Evolutionary conservation across 2,888 invertebrate genomes (phyloP).

Genomic region (Dione vanillae): DNA sequence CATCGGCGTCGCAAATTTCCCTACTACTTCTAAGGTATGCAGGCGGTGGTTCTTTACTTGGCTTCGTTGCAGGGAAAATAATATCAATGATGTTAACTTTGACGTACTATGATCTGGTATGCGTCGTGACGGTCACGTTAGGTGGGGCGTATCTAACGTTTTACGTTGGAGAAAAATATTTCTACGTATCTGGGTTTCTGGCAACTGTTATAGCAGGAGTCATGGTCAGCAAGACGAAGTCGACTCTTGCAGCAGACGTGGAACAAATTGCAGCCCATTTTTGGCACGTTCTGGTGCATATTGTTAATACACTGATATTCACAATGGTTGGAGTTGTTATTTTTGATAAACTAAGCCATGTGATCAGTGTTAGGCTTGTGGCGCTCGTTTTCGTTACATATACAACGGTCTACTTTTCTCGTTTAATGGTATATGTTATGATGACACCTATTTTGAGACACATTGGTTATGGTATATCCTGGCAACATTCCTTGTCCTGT

Average conservation of each 20-base stretch:
- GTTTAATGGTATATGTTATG: slow-evolving; percentile 73
- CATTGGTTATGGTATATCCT: slow-evolving; percentile 84
- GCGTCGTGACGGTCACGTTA: slow-evolving; percentile 68
- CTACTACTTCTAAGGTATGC: slow-evolving; percentile 68
- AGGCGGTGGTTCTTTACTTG: slow-evolving; percentile 69
- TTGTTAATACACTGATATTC: slow-evolving; percentile 84
- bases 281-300: slow-evolving; percentile 68
- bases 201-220: slow-evolving; percentile 71
- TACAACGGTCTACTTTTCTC: slow-evolving; percentile 78
- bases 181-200: slow-evolving; percentile 74
- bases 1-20: slow-evolving; percentile 62
- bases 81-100: slow-evolving; percentile 63
- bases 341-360: slow-evolving; percentile 76
- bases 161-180: slow-evolving; percentile 73
- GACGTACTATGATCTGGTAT: slow-evolving; percentile 70
- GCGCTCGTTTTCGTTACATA: slow-evolving; percentile 72
- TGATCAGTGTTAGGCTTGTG: slow-evolving; percentile 69
- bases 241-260: slow-evolving; percentile 71
- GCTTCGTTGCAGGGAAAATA: slow-evolving; percentile 71
- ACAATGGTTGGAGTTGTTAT: slow-evolving; percentile 86
- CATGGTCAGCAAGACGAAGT: slow-evolving; percentile 67
- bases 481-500: slow-evolving; percentile 83
- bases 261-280: slow-evolving; percentile 67
- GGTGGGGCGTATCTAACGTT: slow-evolving; percentile 72
- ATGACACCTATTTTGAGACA: slow-evolving; percentile 80